These are phyloP conservation scores for Syndactyla subalaris DNA, from an alignment of 2,797 vertebrate species.

Conservation along the genomic window DNA sequence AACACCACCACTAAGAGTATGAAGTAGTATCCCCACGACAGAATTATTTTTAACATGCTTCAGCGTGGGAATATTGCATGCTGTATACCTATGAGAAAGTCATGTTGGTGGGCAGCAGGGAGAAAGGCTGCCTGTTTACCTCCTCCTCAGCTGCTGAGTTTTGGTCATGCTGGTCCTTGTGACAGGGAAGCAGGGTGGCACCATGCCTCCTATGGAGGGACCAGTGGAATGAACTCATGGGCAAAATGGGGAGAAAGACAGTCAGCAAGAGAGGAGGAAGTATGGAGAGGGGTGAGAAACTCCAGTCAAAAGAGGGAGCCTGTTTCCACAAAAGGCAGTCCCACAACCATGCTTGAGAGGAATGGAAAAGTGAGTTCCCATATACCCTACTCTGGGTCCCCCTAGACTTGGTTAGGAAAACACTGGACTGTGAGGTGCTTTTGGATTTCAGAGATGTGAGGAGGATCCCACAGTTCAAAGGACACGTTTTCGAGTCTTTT, in stretches of 20 bases:
- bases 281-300: not conserved
- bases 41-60: not conserved
- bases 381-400: not conserved
- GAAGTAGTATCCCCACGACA: rapidly evolving
- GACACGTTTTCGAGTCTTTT: not conserved
- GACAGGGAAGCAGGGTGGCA: not conserved
- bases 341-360: not conserved
- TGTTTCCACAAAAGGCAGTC: not conserved
- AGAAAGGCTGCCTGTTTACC: not conserved
- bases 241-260: not conserved
- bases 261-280: not conserved
- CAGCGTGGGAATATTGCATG: not conserved
- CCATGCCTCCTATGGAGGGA: not conserved
- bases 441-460: not conserved
- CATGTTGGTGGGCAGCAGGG: not conserved
- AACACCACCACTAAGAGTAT: rapidly evolving
- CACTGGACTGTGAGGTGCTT: not conserved
- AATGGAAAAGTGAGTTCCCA: not conserved
- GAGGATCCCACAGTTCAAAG: not conserved
- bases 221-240: not conserved
- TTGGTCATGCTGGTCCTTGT: not conserved
- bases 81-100: not conserved
- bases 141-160: not conserved
- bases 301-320: not conserved
- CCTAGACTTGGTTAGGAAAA: not conserved